phyloP scores from a whole-genome alignment of 2,888 invertebrate species.

The Taphrorychus bicolor region DNA sequence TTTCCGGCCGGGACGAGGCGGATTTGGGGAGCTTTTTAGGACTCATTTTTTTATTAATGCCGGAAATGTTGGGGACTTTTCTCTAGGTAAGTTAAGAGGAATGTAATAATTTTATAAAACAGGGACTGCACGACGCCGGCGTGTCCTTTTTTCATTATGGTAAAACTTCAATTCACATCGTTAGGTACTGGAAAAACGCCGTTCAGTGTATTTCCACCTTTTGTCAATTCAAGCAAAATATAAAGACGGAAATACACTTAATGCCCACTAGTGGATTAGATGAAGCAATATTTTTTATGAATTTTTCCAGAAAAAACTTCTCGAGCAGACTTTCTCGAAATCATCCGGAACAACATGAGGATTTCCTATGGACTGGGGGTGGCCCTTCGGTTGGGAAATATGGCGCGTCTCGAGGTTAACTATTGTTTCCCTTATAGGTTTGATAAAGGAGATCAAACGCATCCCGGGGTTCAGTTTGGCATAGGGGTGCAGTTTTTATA shows the following conservation, averaged over 20 bases:
- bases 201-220: too few relatives aligned
- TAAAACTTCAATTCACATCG: too few relatives aligned
- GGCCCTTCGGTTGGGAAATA: constrained; percentile 80
- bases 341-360: constrained; percentile 62
- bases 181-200: too few relatives aligned
- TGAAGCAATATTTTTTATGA: not conserved
- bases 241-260: not conserved
- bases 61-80: constrained; percentile 76
- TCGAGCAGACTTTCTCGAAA: constrained; percentile 41
- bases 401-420: constrained; percentile 94
- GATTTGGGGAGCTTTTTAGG: constrained; percentile 84
- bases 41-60: constrained; percentile 90
- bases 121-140: too few relatives aligned
- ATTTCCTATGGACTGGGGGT: constrained; percentile 84
- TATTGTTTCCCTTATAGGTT: constrained; percentile 81
- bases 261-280: not conserved
- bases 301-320: constrained; percentile 34
- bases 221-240: too few relatives aligned
- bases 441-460: constrained; percentile 68
- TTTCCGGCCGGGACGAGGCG: constrained; percentile 78
- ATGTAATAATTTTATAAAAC: too few relatives aligned
- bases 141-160: too few relatives aligned
- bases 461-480: constrained; percentile 83
- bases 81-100: constrained; percentile 55
- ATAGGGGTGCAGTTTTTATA: constrained; percentile 83